These are phyloP conservation scores for Aplocera efformata DNA, from an alignment of 2,888 invertebrate species.

Conservation along the genomic window DNA sequence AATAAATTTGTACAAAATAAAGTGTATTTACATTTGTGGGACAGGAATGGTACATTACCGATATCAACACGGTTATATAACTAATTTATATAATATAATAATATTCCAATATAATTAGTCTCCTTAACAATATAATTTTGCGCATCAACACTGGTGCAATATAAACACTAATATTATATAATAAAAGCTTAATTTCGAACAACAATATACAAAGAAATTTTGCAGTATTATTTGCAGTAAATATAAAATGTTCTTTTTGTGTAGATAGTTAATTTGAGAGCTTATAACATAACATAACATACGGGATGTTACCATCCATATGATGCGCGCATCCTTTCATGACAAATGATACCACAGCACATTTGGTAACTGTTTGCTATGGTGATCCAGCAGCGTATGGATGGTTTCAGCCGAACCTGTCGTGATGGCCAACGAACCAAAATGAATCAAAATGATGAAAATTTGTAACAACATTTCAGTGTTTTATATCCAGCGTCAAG, in stretches of 20 bases:
- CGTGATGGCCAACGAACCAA: too few relatives aligned
- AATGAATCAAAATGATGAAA: slow-evolving; percentile 1
- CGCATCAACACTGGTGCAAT: slow-evolving; percentile 31
- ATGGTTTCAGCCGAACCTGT: too few relatives aligned
- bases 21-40: slow-evolving; percentile 25
- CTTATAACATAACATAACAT: too few relatives aligned
- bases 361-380: too few relatives aligned
- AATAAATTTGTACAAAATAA: slow-evolving; percentile 21
- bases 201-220: slow-evolving; percentile 30
- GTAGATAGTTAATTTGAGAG: too few relatives aligned
- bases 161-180: slow-evolving; percentile 21
- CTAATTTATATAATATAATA: slow-evolving; percentile 28
- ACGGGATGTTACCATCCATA: too few relatives aligned
- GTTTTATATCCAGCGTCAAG: slow-evolving; percentile 15
- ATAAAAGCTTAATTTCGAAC: slow-evolving; percentile 21
- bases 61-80: slow-evolving; percentile 28
- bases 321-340: too few relatives aligned
- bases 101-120: slow-evolving; percentile 32
- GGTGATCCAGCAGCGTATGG: too few relatives aligned
- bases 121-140: slow-evolving; percentile 35
- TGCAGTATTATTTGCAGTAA: slow-evolving; percentile 10
- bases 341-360: too few relatives aligned
- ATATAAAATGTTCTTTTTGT: slow-evolving; percentile 8
- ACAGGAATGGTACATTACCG: slow-evolving; percentile 27
- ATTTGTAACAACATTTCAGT: too few relatives aligned